Percentiles rank a stretch among this genome's conserved stretches.
These are phyloP conservation scores for Limnephilus auricula DNA, from an alignment of 2,888 invertebrate species.

Conservation along the genomic window DNA sequence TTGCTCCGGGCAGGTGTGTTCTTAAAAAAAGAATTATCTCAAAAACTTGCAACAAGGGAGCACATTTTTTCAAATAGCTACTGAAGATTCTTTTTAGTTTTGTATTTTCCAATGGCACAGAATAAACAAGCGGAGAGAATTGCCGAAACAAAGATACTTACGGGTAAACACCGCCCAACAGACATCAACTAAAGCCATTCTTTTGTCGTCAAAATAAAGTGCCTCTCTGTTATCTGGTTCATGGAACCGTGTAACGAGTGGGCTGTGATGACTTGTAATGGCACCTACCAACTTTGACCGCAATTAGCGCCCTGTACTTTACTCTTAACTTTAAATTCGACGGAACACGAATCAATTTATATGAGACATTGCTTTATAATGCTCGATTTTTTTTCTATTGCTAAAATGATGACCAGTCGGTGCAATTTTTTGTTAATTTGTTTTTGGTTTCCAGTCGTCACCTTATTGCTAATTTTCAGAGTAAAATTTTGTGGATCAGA, in stretches of 20 bases:
- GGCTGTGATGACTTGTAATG: constrained; percentile 11
- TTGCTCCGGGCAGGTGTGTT: not conserved
- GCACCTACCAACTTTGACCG: constrained; percentile 5
- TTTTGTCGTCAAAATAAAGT: constrained; percentile 36
- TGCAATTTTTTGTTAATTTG: not conserved
- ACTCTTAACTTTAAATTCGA: not conserved
- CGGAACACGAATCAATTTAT: not conserved
- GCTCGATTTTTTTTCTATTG: not conserved
- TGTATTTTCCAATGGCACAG: not conserved
- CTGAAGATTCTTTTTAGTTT: not conserved
- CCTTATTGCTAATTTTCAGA: not conserved
- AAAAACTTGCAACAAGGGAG: not conserved
- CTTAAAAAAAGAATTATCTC: not conserved
- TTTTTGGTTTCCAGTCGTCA: not conserved
- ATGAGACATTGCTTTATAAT: not conserved
- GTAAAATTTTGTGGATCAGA: not conserved
- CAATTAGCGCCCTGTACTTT: not conserved
- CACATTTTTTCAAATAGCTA: not conserved
- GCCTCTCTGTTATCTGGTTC: constrained; percentile 17
- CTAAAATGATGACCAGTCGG: not conserved
- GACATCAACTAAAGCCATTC: constrained; percentile 26
- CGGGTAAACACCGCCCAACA: not conserved
- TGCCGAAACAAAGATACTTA: not conserved
- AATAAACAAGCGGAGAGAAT: constrained; percentile 2
- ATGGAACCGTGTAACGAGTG: constrained; percentile 29